These are phyloP conservation scores for Theocolax elegans DNA, from an alignment of 1,140 invertebrate genomes.

Conservation along the genomic window DNA sequence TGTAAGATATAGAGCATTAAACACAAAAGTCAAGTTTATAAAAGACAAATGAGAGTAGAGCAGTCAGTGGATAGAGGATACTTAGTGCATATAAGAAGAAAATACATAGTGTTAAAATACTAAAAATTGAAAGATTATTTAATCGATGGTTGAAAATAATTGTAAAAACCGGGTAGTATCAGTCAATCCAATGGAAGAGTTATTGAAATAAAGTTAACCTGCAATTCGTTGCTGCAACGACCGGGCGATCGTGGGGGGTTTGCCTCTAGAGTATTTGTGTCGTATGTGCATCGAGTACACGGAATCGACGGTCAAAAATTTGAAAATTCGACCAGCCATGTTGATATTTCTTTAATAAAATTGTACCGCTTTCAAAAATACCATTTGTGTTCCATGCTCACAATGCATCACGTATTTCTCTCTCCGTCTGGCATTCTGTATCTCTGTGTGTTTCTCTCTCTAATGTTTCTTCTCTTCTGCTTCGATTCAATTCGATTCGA, in stretches of 20 bases:
- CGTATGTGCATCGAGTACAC: conserved; percentile 56
- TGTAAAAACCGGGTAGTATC: no score
- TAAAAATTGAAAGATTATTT: no score
- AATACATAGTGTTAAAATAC: no score
- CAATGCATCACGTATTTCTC: background rate
- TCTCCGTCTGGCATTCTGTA: background rate
- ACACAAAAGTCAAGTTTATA: no score
- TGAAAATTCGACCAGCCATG: conserved; percentile 49
- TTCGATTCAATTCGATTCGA: no score
- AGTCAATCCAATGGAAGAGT: no score
- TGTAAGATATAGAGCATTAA: no score
- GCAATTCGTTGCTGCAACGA: conserved; percentile 74
- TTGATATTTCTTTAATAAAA: background rate
- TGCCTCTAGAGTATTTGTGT: conserved; percentile 73
- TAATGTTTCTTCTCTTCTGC: no score
- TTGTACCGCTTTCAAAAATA: background rate
- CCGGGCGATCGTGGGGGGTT: conserved; percentile 74
- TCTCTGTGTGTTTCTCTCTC: background rate
- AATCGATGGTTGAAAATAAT: conserved; percentile 28
- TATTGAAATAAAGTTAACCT: no score
- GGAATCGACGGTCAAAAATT: conserved; percentile 42
- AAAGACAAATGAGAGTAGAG: no score
- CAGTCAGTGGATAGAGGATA: no score
- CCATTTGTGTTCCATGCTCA: background rate
- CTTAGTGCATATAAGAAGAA: no score